Conservation (phyloP, 2,797 vertebrate species). For the Manis javanica region DNA sequence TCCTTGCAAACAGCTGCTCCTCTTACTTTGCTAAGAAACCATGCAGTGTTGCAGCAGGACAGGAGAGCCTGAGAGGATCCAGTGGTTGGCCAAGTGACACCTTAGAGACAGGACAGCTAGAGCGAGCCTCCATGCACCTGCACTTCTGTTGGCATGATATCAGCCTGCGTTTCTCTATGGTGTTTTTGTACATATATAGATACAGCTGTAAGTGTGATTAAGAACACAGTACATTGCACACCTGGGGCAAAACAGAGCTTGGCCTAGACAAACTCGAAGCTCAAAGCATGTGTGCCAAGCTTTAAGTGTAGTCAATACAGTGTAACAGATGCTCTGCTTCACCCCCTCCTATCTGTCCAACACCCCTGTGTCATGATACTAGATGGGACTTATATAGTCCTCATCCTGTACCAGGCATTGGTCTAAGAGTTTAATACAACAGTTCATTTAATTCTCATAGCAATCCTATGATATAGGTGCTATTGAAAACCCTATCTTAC, state of each 20-base stretch:
- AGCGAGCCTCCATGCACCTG: neutral
- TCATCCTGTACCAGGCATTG: neutral
- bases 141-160: rapidly evolving
- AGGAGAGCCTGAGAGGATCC: neutral
- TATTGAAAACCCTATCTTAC: neutral
- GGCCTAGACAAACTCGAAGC: neutral
- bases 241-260: neutral
- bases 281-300: neutral
- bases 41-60: neutral
- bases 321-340: neutral
- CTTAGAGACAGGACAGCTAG: neutral
- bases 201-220: neutral
- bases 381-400: neutral
- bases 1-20: conserved; percentile 48
- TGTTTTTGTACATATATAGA: neutral
- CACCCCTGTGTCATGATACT: neutral
- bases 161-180: neutral
- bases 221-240: neutral
- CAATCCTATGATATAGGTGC: neutral
- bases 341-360: neutral
- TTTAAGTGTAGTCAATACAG: neutral
- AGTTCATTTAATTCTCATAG: neutral
- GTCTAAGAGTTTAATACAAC: neutral
- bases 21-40: conserved; percentile 44
- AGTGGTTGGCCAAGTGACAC: rapidly evolving